Base-by-base conservation (phyloP, 2,888 invertebrate genomes). In the Lepidochrysops patricia region DNA sequence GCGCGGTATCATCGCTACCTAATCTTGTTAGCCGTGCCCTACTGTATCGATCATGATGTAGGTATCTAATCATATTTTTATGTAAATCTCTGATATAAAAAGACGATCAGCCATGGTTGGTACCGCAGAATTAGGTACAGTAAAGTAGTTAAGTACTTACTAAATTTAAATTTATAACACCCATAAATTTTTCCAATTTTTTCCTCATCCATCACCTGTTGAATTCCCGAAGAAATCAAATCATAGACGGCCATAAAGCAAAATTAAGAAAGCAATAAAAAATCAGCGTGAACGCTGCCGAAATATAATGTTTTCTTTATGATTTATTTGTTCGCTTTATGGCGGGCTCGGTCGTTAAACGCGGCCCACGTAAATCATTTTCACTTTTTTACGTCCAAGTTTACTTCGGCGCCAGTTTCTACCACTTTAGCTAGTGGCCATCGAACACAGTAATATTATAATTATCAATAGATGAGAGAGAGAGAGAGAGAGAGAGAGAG, bases 251-350 rank as follows among this genome's bases (percentile, higher is more conserved):
- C 67, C 63, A 67, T 70, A 71, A 71, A 70, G 67, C 64, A 70
- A 69, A 70, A 71, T 69, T 71, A 70, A 70, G 66, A 62, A 63
- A 62, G 64, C 64, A 65, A 66, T 71, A 71, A 71, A 70, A 69
- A 64, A 64, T 68, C 64, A 62, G 61, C 60, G 61, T 60, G 61
- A 63, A 61, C 67, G 67, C 62, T 63, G 57, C 63, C 61, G 60
- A 69, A 70, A 68, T 67, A 69, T 70, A 66, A 70, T 67, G 65
- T 66, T 70, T 68, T 68, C 64, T 61, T 62, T 61, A 62, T 69
- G 69, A 72, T 68, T 71, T 69, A 71, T 68, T 62, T 64, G 59
- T 48, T 48, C 61, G 62, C 63, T 66, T 68, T 64, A 66, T 62
- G 60, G 61, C 63, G 56, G 58, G 57, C 43, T 58, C 57, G 58